phyloP scores from a whole-genome alignment of 2,113 vertebrate genomes.

The Euleptes europaea region DNA sequence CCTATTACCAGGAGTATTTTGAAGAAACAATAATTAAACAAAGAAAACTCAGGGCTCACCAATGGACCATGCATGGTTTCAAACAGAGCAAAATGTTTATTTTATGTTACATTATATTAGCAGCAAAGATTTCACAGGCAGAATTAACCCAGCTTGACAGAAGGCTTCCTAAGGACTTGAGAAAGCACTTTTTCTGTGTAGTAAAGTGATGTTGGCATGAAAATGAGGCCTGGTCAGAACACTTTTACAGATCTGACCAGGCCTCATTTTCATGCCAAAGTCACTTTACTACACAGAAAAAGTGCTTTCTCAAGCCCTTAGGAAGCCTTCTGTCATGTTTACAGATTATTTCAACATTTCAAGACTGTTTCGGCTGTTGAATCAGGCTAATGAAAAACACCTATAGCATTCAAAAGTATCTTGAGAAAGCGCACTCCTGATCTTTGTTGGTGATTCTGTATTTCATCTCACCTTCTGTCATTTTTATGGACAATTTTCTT shows the following conservation, averaged over 20 bases:
- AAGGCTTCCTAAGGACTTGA: not conserved
- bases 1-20: not conserved
- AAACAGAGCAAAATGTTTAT: not conserved
- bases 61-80: not conserved
- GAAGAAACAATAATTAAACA: slow-evolving; percentile 23
- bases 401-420: not conserved
- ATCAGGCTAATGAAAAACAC: not conserved
- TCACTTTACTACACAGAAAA: not conserved
- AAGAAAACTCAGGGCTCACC: not conserved
- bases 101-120: not conserved
- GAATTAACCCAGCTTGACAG: not conserved
- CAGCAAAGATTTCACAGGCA: not conserved
- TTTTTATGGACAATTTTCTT: not conserved
- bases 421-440: not conserved
- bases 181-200: not conserved
- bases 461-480: not conserved
- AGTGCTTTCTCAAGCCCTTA: not conserved
- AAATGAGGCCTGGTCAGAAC: not conserved
- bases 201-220: not conserved
- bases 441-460: not conserved
- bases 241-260: not conserved
- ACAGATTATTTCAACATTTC: not conserved
- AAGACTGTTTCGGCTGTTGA: not conserved
- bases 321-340: not conserved
- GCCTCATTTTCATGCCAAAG: not conserved